Evolutionary conservation across 64 coral and sea anemone genomes (phyloP), one percentile per base, ranked within the genome.

Genomic region (Platygyra sinensis): DNA sequence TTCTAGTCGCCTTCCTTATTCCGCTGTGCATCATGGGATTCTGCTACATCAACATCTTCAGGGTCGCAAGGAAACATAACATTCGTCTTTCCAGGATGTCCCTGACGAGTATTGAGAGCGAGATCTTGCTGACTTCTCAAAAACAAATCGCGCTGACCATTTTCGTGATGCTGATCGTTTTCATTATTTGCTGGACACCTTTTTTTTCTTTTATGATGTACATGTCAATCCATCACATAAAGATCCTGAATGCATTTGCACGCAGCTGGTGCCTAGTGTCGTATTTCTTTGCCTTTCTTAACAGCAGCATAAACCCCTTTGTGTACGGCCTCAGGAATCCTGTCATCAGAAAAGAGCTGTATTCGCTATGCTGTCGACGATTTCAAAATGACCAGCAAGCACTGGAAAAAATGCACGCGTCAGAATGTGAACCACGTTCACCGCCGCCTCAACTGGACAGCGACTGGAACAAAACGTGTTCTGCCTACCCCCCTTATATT

Each of bases 301-400:
- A 96, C 52, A 92, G 94, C 65, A 75, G 90, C 1, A 60, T 96
- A 31, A 72, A 96, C 13, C 94, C 94, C 27, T 96, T 80, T 17
- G 83, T 96, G 25, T 96, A 96, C 42, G 94, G 94, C 4, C 25
- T 96, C 74, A 87, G 94, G 28, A 96, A 96, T 72, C 94, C 94
- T 62, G 63, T 62, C 14, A 80, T 80, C 27, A 60, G 78, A 16
- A 60, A 32, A 80, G 15, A 60, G 27, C 78, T 80, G 28, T 20
- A 30, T 61, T 57, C 54, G 6, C 31, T 30, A 54, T 32, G 28
- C 55, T 80, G 78, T 30, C 74, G 39, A 42, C 51, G 39, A 50
- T 77, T 52, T 42, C 74, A 50, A 77, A 20, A 50, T n/a, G 32
- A 22, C 25, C 20, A 27, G 22, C 9, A 10, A 29, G 65, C 22